A percentile compares a stretch with the other conserved stretches of the same genome.
Evolutionary conservation across 2,888 invertebrate species (phyloP).

Genomic region (Folsomia manolachei): DNA sequence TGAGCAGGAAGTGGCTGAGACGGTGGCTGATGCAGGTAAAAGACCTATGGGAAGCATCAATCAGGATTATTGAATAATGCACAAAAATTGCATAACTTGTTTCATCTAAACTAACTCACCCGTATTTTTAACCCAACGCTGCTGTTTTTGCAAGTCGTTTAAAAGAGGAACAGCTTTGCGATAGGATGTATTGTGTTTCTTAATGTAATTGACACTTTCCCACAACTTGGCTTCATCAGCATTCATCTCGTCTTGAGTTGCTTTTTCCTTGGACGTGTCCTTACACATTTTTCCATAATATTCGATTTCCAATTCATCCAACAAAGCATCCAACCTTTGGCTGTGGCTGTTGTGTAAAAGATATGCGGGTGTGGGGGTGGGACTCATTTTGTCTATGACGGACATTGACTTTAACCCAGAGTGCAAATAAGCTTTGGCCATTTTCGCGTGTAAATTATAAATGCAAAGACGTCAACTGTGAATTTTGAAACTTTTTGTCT

Average conservation of each 20-base stretch:
- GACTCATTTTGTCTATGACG: background rate
- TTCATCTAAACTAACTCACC: background rate
- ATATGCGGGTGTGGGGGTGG: background rate
- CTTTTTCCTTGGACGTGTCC: background rate
- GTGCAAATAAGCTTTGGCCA: background rate
- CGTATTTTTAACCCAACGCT: background rate
- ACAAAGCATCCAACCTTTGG: slow-evolving; percentile 27
- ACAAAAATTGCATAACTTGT: background rate
- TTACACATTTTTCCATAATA: background rate
- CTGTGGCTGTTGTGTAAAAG: background rate
- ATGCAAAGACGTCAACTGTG: background rate
- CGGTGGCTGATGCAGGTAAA: background rate
- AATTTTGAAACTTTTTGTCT: slow-evolving; percentile 1
- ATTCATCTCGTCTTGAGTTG: background rate
- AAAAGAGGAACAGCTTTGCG: background rate
- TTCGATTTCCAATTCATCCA: slow-evolving; percentile 23
- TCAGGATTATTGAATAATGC: background rate
- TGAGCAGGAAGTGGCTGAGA: background rate
- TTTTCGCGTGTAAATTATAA: background rate
- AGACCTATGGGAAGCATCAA: background rate
- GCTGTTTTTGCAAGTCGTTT: background rate
- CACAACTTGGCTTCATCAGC: background rate
- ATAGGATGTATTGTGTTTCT: slow-evolving; percentile 6
- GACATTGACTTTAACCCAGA: background rate
- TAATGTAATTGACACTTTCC: slow-evolving; percentile 5